Conservation (phyloP, 1,140 invertebrate genomes). For the Piezodorus guildinii region DNA sequence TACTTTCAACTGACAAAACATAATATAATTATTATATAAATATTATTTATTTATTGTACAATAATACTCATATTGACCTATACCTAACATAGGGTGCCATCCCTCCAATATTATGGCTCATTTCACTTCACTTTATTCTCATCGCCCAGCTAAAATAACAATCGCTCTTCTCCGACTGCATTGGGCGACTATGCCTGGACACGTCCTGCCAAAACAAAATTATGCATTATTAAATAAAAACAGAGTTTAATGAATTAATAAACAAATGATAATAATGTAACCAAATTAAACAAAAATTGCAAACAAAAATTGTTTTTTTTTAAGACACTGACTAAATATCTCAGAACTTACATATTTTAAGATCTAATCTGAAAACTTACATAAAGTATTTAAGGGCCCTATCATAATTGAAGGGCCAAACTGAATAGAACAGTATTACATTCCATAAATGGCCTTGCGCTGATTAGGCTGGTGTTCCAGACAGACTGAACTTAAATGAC, state of each 20-base stretch:
- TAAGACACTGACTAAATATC: no score
- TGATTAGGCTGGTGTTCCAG: conserved; percentile 19
- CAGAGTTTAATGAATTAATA: no score
- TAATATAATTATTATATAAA: background rate
- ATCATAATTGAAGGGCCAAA: conserved; percentile 11
- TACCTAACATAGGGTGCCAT: conserved; percentile 39
- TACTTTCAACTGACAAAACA: background rate
- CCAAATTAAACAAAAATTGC: no score
- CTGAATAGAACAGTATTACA: conserved; percentile 17
- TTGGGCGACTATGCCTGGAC: conserved; percentile 9
- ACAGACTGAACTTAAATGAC: conserved; percentile 24
- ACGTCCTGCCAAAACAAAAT: conserved; percentile 12
- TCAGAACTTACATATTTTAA: no score
- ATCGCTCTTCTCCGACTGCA: conserved; percentile 21
- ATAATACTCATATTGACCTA: background rate
- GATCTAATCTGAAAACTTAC: conserved; percentile 12
- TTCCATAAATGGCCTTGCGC: conserved; percentile 21
- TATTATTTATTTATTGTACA: background rate
- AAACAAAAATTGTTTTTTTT: no score
- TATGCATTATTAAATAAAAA: no score
- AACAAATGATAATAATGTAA: no score
- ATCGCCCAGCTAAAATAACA: conserved; percentile 22
- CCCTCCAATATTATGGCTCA: conserved; percentile 37
- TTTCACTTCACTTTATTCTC: conserved; percentile 27
- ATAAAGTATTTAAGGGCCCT: conserved; percentile 17